Conservation (phyloP, 2,888 invertebrate genomes). For the Erpobdella octoculata region DNA sequence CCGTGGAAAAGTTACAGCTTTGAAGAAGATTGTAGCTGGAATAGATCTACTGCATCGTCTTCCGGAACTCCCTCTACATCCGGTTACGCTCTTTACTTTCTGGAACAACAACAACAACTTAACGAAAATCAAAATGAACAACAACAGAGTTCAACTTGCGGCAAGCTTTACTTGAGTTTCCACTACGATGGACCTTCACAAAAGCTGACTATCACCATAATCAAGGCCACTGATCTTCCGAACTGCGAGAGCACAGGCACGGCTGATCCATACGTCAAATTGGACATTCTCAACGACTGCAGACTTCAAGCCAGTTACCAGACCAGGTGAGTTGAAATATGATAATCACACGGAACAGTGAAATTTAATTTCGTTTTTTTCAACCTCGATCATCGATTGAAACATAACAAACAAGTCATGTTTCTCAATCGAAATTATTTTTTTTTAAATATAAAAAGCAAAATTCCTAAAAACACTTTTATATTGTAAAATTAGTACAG, state of each 20-base stretch:
- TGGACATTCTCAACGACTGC: conserved; percentile 69
- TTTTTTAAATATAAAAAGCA: too few species aligned
- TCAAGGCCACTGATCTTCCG: conserved; percentile 67
- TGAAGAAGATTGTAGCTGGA: too few species aligned
- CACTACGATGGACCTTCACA: conserved; percentile 74
- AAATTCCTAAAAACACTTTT: too few species aligned
- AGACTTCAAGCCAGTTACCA: conserved; percentile 52
- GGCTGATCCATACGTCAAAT: conserved; percentile 79
- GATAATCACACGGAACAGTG: neutral
- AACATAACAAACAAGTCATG: too few species aligned
- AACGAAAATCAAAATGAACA: neutral
- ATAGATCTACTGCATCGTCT: neutral
- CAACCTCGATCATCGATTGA: too few species aligned
- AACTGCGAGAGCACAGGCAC: conserved; percentile 75
- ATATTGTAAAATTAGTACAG: too few species aligned
- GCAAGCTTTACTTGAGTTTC: conserved; percentile 61
- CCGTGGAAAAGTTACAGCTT: conserved; percentile 13
- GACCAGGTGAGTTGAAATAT: conserved; percentile 29
- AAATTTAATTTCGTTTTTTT: neutral
- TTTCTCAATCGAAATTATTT: too few species aligned
- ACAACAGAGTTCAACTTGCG: neutral
- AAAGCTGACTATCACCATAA: conserved; percentile 70
- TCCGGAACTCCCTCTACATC: neutral
- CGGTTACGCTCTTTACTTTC: conserved; percentile 1
- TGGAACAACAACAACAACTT: neutral